Conservation (phyloP, 2,888 invertebrate genomes). For the Odontothrips loti region DNA sequence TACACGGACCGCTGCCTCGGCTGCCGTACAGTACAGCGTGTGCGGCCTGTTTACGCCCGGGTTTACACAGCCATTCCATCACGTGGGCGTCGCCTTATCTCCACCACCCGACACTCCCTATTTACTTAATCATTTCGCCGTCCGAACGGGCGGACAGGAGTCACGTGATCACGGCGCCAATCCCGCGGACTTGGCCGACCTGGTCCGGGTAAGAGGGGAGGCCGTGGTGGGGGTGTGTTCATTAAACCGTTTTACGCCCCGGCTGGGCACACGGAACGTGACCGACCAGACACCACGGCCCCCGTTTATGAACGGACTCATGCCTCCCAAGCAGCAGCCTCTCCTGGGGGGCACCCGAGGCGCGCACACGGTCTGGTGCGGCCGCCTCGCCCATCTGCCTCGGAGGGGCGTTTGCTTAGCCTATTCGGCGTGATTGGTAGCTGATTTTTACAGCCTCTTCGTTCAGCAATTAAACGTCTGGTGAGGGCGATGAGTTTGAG, state of each 20-base stretch:
- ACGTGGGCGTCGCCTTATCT: not conserved
- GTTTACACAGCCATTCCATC: too few species aligned
- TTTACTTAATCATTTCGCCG: slow-evolving; percentile 17
- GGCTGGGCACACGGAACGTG: not conserved
- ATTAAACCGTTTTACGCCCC: slow-evolving; percentile 19
- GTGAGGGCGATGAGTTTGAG: too few species aligned
- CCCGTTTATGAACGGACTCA: slow-evolving; percentile 2
- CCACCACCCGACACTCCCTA: not conserved
- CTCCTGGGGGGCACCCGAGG: not conserved
- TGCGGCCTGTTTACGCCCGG: too few species aligned
- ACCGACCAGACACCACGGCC: not conserved
- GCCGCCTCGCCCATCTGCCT: too few species aligned
- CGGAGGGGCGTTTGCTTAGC: not conserved
- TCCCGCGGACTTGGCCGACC: too few species aligned
- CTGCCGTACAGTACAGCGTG: too few species aligned
- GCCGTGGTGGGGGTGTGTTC: not conserved
- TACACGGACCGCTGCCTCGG: too few species aligned
- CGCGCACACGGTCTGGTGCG: too few species aligned
- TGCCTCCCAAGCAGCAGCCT: too few species aligned
- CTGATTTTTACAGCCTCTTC: slow-evolving; percentile 14
- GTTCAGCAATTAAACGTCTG: not conserved
- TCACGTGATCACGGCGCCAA: too few species aligned
- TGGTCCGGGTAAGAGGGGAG: not conserved
- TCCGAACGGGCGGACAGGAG: not conserved
- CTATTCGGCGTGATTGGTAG: not conserved